These are phyloP conservation scores for Pagrus major DNA, from an alignment of 2,113 vertebrate species.

Conservation along the genomic window DNA sequence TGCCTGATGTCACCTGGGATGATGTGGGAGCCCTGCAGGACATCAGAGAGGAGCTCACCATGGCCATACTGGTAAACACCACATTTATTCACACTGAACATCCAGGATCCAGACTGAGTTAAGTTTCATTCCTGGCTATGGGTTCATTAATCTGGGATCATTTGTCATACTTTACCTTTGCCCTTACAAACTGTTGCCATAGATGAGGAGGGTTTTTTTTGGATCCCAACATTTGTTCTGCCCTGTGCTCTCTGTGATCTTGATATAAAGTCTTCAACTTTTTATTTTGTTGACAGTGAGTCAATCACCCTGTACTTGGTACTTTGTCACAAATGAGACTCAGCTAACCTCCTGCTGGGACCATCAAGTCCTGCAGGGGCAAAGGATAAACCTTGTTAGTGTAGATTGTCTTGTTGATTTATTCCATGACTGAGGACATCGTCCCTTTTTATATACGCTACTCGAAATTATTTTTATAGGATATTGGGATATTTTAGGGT, in stretches of 20 bases:
- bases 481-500: no score
- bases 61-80: constrained; percentile 94
- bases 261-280: not conserved
- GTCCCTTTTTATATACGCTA: no score
- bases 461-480: no score
- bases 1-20: constrained; percentile 96
- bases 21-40: constrained; percentile 94
- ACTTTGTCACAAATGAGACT: not conserved
- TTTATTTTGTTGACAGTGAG: not conserved
- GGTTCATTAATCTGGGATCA: not conserved
- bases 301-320: not conserved
- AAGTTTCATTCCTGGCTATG: not conserved
- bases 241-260: not conserved
- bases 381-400: not conserved
- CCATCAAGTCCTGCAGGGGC: no score
- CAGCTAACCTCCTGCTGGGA: not conserved
- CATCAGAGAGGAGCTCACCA: constrained; percentile 93
- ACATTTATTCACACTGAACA: no score
- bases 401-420: not conserved
- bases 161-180: not conserved
- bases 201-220: not conserved
- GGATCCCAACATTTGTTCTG: not conserved
- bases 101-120: not conserved
- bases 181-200: not conserved
- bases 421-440: no score